A percentile compares a stretch with the other conserved stretches of the same genome.
Conservation (phyloP, 2,113 vertebrate genomes). For the Myodes glareolus region DNA sequence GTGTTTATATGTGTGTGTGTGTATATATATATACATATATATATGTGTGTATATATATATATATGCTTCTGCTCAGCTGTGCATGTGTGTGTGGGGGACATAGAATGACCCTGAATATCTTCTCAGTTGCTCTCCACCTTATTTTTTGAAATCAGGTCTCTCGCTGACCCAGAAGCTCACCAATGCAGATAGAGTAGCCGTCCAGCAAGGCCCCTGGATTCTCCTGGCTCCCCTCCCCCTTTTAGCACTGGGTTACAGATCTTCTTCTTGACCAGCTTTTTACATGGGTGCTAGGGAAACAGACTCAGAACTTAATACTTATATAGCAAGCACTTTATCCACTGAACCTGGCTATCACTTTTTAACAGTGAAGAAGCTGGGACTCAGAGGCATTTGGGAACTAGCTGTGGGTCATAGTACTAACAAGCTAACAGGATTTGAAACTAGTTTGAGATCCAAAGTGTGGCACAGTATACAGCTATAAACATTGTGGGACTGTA, state of each 20-base stretch:
- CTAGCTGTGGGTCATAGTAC: background rate
- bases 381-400: background rate
- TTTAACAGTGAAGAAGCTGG: conserved; percentile 42
- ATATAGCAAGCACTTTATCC: background rate
- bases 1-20: background rate
- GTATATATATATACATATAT: too few species aligned
- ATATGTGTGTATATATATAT: too few species aligned
- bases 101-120: too few species aligned
- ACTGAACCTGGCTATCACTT: background rate
- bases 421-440: background rate
- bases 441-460: conserved; percentile 22
- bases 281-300: background rate
- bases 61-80: background rate
- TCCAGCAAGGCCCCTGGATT: too few species aligned
- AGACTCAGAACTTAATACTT: background rate
- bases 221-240: background rate
- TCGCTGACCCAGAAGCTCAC: background rate
- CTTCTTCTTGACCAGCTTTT: background rate
- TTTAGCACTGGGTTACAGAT: background rate
- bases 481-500: background rate
- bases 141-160: background rate
- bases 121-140: background rate
- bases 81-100: background rate
- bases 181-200: background rate
- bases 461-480: background rate